Conservation (phyloP, 2,888 invertebrate genomes). For the Liodrosophila aerea region DNA sequence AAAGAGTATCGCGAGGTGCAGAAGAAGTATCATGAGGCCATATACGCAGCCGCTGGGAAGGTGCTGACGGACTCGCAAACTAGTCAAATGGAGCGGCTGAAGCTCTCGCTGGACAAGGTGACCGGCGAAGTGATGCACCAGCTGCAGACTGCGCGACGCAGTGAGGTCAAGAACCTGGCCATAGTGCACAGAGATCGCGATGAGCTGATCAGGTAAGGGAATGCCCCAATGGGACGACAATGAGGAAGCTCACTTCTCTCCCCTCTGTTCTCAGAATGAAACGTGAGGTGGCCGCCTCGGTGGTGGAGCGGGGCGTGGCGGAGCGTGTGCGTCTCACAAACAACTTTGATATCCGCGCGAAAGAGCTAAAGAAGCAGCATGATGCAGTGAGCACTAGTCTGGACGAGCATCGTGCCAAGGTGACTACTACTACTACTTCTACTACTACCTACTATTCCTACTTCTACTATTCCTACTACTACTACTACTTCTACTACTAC, state of each 20-base stretch:
- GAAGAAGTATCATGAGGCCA: constrained; percentile 92
- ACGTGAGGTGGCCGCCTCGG: constrained; percentile 82
- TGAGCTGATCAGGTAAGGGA: constrained; percentile 91
- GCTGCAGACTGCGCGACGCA: constrained; percentile 91
- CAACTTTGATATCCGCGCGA: constrained; percentile 89
- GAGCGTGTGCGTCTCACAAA: constrained; percentile 92
- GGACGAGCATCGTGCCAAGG: constrained; percentile 87
- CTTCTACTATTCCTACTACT: too few species aligned
- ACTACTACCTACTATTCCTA: too few species aligned
- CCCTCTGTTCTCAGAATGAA: constrained; percentile 79
- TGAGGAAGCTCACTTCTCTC: background rate
- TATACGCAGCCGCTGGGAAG: constrained; percentile 90
- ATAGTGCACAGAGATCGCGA: constrained; percentile 95
- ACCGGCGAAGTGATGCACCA: constrained; percentile 90
- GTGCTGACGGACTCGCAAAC: constrained; percentile 90
- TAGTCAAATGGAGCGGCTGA: constrained; percentile 90
- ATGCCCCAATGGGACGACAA: background rate
- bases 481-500: too few species aligned
- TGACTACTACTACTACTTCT: constrained; percentile 68
- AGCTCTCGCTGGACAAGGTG: constrained; percentile 87
- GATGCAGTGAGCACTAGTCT: constrained; percentile 88
- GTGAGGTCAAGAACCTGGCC: constrained; percentile 93
- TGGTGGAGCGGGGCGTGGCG: constrained; percentile 94
- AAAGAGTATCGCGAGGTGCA: constrained; percentile 89
- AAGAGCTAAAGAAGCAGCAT: constrained; percentile 90